These are phyloP conservation scores for Neopelma chrysocephalum DNA, from an alignment of 2,797 vertebrate species.

Conservation along the genomic window DNA sequence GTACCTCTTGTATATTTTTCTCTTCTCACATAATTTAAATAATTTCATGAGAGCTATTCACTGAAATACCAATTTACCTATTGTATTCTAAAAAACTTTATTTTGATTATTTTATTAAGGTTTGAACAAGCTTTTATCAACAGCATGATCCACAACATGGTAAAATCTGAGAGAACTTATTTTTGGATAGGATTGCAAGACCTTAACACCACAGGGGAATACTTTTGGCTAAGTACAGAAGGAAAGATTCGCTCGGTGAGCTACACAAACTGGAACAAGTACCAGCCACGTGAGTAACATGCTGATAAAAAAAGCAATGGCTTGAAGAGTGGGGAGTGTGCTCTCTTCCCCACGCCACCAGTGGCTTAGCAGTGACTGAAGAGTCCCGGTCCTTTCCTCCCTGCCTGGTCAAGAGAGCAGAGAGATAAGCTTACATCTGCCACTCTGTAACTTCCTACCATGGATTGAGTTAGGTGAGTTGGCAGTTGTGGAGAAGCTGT, in stretches of 20 bases:
- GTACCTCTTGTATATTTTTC: not conserved
- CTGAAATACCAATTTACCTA: not conserved
- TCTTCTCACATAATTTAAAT: not conserved
- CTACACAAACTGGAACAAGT: constrained; percentile 90
- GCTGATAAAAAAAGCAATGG: not conserved
- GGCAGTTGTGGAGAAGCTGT: not conserved
- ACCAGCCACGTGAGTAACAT: constrained; percentile 86
- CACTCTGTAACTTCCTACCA: not conserved
- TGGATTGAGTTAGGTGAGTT: not conserved
- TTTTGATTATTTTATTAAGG: constrained; percentile 69
- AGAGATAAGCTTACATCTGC: not conserved
- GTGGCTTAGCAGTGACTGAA: not conserved
- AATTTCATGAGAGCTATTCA: not conserved
- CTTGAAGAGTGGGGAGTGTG: not conserved
- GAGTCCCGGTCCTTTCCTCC: not conserved
- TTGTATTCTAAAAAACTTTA: not conserved
- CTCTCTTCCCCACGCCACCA: not conserved
- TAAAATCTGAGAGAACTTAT: constrained; percentile 73
- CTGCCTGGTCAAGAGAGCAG: not conserved
- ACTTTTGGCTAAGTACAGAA: constrained; percentile 80
- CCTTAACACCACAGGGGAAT: constrained; percentile 79
- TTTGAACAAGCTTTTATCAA: constrained; percentile 95
- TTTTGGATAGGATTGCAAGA: constrained; percentile 91
- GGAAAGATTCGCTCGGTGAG: constrained; percentile 66
- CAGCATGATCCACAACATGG: constrained; percentile 82